phyloP scores from a whole-genome alignment of 2,888 invertebrate genomes.

The Spilosoma lubricipeda region DNA sequence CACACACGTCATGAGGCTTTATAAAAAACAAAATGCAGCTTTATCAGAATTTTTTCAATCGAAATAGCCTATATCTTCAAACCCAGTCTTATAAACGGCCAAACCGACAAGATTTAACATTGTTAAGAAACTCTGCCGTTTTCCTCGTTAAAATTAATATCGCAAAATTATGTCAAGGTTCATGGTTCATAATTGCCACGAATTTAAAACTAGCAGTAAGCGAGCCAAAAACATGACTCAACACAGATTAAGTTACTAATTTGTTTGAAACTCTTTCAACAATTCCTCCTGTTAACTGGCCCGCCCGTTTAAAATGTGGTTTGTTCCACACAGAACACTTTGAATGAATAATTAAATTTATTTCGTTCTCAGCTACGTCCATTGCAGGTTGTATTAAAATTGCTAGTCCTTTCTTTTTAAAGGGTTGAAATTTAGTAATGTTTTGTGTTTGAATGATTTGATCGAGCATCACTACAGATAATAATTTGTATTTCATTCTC shows the following conservation, averaged over 20 bases:
- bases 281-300: slow-evolving; percentile 34
- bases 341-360: slow-evolving; percentile 47
- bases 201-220: slow-evolving; percentile 15
- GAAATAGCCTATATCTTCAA: background rate
- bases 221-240: slow-evolving; percentile 14
- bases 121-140: background rate
- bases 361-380: slow-evolving; percentile 8
- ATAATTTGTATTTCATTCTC: background rate
- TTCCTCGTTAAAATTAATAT: background rate
- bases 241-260: slow-evolving; percentile 39
- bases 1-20: too few species aligned
- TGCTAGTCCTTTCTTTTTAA: background rate
- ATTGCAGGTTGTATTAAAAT: background rate
- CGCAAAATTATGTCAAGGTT: too few species aligned
- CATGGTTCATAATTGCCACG: background rate
- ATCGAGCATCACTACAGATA: too few species aligned
- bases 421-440: background rate
- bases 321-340: slow-evolving; percentile 29
- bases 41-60: background rate
- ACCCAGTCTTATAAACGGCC: background rate
- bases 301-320: slow-evolving; percentile 41
- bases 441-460: too few species aligned
- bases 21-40: background rate
- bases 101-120: background rate
- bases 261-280: slow-evolving; percentile 41